These are phyloP conservation scores for Carabus problematicus DNA, from an alignment of 2,888 invertebrate genomes.

Conservation along the genomic window DNA sequence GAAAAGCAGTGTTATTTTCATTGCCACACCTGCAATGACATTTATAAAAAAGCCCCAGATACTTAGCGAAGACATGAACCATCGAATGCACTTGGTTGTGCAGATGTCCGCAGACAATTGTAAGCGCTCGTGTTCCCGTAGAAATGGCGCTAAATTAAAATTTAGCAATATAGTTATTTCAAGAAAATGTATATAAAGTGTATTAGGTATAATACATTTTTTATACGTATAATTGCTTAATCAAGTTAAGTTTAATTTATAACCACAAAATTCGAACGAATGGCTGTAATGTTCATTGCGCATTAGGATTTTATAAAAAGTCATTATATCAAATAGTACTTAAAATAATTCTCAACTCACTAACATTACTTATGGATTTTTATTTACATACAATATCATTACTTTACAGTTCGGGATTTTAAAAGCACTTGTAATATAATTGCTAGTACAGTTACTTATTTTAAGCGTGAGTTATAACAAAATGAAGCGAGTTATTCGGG, in stretches of 20 bases:
- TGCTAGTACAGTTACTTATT: constrained; percentile 20
- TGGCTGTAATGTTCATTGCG: too few species aligned
- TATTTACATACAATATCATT: constrained; percentile 32
- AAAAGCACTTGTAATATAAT: constrained; percentile 32
- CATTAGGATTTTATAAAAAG: too few species aligned
- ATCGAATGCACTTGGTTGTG: constrained; percentile 2
- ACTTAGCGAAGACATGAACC: constrained; percentile 9
- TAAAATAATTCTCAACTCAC: too few species aligned
- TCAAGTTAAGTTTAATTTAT: too few species aligned
- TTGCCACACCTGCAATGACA: constrained; percentile 47
- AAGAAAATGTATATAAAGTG: too few species aligned
- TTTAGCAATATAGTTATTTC: neutral
- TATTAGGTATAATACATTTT: too few species aligned
- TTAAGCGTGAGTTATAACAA: constrained; percentile 36
- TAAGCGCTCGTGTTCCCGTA: constrained; percentile 4
- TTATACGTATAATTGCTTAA: too few species aligned
- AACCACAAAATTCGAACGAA: too few species aligned
- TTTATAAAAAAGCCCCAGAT: constrained; percentile 41
- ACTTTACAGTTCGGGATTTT: constrained; percentile 18
- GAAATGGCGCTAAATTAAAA: neutral
- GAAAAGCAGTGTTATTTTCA: constrained; percentile 45
- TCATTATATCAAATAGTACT: too few species aligned
- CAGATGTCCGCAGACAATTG: neutral
- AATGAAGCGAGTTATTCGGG: constrained; percentile 37
- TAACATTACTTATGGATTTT: constrained; percentile 1